Evolutionary conservation across 2,797 vertebrate species (phyloP), one percentile per base, ranked within the genome.

Genomic region (Cossypha dichroa): DNA sequence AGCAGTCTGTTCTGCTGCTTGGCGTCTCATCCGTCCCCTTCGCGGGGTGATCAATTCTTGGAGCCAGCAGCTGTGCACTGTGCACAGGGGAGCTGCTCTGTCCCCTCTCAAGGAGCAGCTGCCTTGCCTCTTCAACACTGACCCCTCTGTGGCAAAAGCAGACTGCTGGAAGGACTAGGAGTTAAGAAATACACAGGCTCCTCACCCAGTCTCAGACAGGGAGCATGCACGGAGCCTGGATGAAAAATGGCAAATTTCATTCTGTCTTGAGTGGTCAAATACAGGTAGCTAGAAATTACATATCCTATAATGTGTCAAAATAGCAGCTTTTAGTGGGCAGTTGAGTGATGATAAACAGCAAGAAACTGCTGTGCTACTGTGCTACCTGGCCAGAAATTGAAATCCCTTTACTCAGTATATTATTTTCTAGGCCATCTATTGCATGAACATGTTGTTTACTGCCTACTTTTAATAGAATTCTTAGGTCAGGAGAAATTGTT

Each of bases 21-120:
- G 1, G 28, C 29, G 25, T 40, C 60, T 82, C 28, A 72, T 80
- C 68, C 69, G 26, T 87, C 11, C 77, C 6, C 2, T 51, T 5
- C 2, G 1, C 2, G 1, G 9, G 20, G 67, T 79, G 66, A 36
- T 62, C 49, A 20, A 0, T 63, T 86, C 74, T 43, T 21, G 5
- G 51, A 48, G 21, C 43, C 0, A 0, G 11, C 28, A n/a, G 66
- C 45, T 17, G 23, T 1, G 1, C 3, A 0, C 31, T 51, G 11
- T 0, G 6, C 26, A 3, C 29, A 56, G 28, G 23, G 38, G 41
- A 90, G 28, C 59, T 87, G 56, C n/a, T 56, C 22, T 4, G 13
- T 43, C 10, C 20, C 28, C 40, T 46, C 40, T 13, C 19, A 5
- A 21, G 36, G 54, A 63, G 29, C 29, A 18, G 12, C 46, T 78